Percentiles rank a stretch among this genome's conserved stretches.
These are phyloP conservation scores for Ennomos erosarius DNA, from an alignment of 2,888 invertebrate species.

Conservation along the genomic window DNA sequence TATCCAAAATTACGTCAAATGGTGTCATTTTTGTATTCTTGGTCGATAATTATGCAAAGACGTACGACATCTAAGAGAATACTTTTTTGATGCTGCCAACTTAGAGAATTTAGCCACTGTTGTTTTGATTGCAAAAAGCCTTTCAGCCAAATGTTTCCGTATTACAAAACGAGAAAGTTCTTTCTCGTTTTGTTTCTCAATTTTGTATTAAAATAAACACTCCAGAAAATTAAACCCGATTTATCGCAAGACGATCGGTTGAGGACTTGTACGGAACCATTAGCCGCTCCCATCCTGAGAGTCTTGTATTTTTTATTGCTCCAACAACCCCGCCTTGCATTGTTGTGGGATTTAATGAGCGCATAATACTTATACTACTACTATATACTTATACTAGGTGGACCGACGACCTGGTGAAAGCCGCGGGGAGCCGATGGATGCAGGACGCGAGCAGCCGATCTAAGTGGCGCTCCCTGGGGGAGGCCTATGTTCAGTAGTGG, in stretches of 20 bases:
- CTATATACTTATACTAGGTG: too few relatives aligned
- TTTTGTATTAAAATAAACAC: too few relatives aligned
- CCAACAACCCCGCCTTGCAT: slow-evolving; percentile 77
- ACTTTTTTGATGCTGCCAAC: neutral
- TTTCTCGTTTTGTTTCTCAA: too few relatives aligned
- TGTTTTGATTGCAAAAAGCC: too few relatives aligned
- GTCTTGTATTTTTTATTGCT: slow-evolving; percentile 79
- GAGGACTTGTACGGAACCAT: slow-evolving; percentile 65
- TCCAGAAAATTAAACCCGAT: slow-evolving; percentile 40
- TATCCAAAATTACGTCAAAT: neutral
- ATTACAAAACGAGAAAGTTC: slow-evolving; percentile 25
- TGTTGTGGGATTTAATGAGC: slow-evolving; percentile 76
- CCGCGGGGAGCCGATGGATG: too few relatives aligned
- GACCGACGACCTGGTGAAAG: too few relatives aligned
- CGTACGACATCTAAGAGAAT: neutral
- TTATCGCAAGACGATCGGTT: slow-evolving; percentile 58
- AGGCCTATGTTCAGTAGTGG: too few relatives aligned
- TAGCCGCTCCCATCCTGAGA: slow-evolving; percentile 79
- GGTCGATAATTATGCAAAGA: slow-evolving; percentile 3
- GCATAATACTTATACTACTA: slow-evolving; percentile 37
- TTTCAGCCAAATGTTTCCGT: too few relatives aligned
- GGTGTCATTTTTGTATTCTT: too few relatives aligned
- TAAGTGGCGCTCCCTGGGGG: too few relatives aligned
- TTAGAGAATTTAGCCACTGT: too few relatives aligned
- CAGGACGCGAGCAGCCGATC: too few relatives aligned